These are phyloP conservation scores for Pipistrellus nathusii DNA, from an alignment of 2,797 vertebrate genomes.

Conservation along the genomic window DNA sequence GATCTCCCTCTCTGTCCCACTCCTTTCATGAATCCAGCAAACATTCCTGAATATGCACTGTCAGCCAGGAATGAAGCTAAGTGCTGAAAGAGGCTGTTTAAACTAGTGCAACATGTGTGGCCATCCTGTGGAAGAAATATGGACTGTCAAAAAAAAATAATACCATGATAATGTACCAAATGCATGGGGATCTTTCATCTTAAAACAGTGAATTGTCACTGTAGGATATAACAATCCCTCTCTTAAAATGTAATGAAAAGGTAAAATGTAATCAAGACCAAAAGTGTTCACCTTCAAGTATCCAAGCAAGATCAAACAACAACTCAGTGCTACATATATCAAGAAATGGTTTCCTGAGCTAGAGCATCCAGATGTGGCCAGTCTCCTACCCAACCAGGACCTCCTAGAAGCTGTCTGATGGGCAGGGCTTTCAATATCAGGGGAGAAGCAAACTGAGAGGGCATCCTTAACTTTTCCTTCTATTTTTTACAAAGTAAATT, in stretches of 20 bases:
- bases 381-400: neutral
- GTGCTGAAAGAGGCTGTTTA: neutral
- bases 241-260: neutral
- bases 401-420: neutral
- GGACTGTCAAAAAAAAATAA: neutral
- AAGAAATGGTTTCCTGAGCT: neutral
- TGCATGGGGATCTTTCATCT: neutral
- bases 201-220: neutral
- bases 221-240: neutral
- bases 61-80: neutral
- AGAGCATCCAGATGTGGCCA: neutral
- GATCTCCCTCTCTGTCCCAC: neutral
- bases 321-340: neutral
- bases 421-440: neutral
- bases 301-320: neutral
- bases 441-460: neutral
- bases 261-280: neutral
- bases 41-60: neutral
- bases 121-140: neutral
- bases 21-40: neutral
- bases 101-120: neutral
- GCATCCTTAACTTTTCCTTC: neutral
- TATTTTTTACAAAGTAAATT: neutral
- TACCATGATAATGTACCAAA: neutral
- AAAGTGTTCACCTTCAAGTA: neutral